A percentile compares a stretch with the other conserved stretches of the same genome.
Evolutionary conservation across 2,797 vertebrate genomes (phyloP).

Genomic region (Liparis tanakae): DNA sequence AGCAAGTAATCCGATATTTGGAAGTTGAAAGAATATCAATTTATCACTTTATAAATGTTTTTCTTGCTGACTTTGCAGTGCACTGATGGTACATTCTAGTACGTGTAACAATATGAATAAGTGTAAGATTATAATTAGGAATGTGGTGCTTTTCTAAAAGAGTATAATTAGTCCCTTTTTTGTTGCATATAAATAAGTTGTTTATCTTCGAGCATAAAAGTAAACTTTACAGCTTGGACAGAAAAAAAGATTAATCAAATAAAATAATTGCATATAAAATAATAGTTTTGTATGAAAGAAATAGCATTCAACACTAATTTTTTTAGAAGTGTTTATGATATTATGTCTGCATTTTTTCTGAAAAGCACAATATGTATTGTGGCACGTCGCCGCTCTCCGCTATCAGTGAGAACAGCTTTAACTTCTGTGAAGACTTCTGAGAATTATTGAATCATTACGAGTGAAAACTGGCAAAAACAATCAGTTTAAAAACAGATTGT

Average conservation of each 20-base stretch:
- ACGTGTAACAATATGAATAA: background rate
- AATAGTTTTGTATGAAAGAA: too few relatives aligned
- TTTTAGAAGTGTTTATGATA: background rate
- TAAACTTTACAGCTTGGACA: background rate
- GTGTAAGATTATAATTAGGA: constrained; percentile 1
- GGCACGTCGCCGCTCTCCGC: background rate
- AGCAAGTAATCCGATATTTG: constrained; percentile 16
- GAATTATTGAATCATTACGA: background rate
- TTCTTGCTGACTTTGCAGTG: constrained; percentile 12
- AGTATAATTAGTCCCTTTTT: background rate
- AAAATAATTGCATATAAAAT: background rate
- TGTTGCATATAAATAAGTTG: too few relatives aligned
- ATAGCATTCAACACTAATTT: background rate
- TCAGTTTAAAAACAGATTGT: background rate
- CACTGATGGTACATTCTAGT: too few relatives aligned
- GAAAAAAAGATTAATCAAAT: background rate
- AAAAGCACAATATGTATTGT: constrained; percentile 7
- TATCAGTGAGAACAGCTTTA: constrained; percentile 1
- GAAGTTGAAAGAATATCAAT: constrained; percentile 27
- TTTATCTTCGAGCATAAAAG: background rate
- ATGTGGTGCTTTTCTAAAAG: background rate
- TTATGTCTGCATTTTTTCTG: constrained; percentile 1
- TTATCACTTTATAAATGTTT: constrained; percentile 10
- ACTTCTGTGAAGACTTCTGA: background rate
- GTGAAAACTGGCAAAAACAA: constrained; percentile 4